Percentiles rank a stretch among this genome's conserved stretches.
These are phyloP conservation scores for Zoanthus gigantus DNA, from an alignment of 92 coral and sea anemone genomes.

Conservation along the genomic window DNA sequence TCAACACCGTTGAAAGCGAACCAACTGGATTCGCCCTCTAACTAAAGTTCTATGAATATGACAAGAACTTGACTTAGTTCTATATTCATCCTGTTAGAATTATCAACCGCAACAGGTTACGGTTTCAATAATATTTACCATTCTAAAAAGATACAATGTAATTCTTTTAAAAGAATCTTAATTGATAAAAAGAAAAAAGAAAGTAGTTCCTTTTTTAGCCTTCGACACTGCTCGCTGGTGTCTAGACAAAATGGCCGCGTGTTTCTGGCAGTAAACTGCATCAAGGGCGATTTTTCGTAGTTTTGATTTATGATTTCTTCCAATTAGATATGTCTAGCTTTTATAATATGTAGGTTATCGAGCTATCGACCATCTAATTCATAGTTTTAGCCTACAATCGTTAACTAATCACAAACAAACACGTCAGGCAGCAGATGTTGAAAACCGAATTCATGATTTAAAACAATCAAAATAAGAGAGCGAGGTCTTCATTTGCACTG, in stretches of 20 bases:
- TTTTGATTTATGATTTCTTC: no score
- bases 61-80: background rate
- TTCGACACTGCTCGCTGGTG: no score
- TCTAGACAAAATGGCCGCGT: no score
- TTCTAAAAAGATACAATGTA: background rate
- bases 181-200: background rate
- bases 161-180: no score
- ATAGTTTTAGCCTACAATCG: background rate
- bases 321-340: background rate
- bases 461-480: background rate
- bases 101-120: constrained; percentile 15
- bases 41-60: background rate
- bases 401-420: background rate
- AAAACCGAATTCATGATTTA: background rate
- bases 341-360: background rate
- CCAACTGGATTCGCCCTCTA: background rate
- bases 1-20: background rate
- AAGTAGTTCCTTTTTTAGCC: background rate
- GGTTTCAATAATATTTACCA: background rate
- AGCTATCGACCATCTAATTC: background rate
- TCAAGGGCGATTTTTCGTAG: no score
- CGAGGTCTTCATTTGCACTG: background rate
- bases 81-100: background rate
- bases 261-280: no score
- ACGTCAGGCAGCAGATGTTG: background rate